These are phyloP conservation scores for Panthera tigris DNA, from an alignment of 2,113 vertebrate species.

Conservation along the genomic window DNA sequence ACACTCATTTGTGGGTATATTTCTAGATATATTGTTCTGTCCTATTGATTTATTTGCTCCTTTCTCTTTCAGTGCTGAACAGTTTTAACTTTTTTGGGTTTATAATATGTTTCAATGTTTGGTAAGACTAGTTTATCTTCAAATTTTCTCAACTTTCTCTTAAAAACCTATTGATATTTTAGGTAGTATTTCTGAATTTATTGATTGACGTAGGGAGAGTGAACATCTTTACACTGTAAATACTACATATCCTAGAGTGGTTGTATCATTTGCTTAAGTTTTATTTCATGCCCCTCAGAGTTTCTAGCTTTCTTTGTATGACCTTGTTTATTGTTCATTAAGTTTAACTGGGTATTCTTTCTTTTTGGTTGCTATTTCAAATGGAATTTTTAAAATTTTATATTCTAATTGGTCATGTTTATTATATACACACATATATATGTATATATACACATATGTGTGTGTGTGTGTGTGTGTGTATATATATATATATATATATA, in stretches of 20 bases:
- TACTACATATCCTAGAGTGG: background rate
- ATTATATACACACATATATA: background rate
- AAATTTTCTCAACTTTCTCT: background rate
- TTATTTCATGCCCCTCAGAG: background rate
- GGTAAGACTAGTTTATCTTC: background rate
- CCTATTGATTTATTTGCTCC: background rate
- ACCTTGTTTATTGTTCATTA: background rate
- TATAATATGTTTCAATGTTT: background rate
- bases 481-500: too few species aligned
- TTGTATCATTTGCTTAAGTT: background rate
- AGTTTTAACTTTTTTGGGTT: background rate
- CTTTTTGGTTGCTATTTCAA: background rate
- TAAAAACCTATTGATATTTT: background rate
- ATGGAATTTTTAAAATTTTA: background rate
- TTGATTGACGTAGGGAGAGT: background rate
- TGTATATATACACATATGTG: too few species aligned
- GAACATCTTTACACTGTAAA: background rate
- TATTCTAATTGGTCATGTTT: background rate
- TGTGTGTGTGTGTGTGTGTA: too few species aligned
- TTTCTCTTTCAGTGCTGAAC: background rate
- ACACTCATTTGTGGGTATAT: background rate
- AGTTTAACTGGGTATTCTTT: background rate
- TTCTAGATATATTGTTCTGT: background rate
- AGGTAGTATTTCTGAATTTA: background rate
- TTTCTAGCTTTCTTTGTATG: background rate